Evolutionary conservation across 2,797 vertebrate genomes (phyloP), one percentile per base, ranked within the genome.

Genomic region (Gouania willdenowi): DNA sequence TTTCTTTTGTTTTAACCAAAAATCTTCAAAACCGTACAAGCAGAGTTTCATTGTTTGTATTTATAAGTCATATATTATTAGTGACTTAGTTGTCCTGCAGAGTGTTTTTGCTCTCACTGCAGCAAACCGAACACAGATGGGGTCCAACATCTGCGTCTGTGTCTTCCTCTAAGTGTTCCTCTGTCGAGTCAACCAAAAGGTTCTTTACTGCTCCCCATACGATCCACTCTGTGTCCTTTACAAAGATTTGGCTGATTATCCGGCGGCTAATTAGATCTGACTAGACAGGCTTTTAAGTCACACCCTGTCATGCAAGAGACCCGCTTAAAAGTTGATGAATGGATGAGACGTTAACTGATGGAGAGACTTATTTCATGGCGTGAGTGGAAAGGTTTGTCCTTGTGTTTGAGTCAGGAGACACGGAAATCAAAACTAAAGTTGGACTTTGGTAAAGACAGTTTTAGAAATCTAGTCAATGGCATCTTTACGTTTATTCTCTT

Each of bases 231-330:
- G 60, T 64, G 65, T 49, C 56, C 73, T 80, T 53, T 18, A 13
- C 38, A 3, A 35, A 63, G 48, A 67, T 50, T 53, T 53, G 58
- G 76, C 64, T 82, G 84, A 83, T 83, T 81, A 74, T 59, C 59
- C 66, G 24, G 55, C 35, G 33, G 55, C 77, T 87, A 81, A 87
- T 83, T 75, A 60, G 74, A 67, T 73, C 55, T 77, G 79, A 86
- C 81, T 65, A 21, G 40, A 34, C 23, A 11, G 47, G 62, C 75
- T 85, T 83, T 87, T 83, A 83, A 84, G 79, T 83, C 66, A 66
- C 65, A 58, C 55, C n/a, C 44, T 51, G 62, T 70, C 50, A 36
- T 6, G 42, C 50, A 27, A 29, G 44, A 56, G 31, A 40, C 54
- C 58, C 67, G 52, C 41, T 74, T 77, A 68, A 51, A 75, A 67